phyloP scores from a whole-genome alignment of 2,113 vertebrate genomes.

The Melanostigma gelatinosum region DNA sequence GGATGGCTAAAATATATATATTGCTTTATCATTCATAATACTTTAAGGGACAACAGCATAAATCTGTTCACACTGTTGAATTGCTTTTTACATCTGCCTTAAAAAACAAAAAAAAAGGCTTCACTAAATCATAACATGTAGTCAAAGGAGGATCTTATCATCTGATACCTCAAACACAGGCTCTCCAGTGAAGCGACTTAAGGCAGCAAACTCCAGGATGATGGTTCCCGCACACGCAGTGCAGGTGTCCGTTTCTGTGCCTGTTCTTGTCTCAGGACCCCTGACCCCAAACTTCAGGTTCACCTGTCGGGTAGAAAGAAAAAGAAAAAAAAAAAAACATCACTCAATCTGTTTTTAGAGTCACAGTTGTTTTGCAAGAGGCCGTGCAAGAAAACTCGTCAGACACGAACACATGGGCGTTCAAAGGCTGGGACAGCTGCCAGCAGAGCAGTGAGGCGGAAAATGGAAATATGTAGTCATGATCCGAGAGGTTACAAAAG shows the following conservation, averaged over 20 bases:
- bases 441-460: constrained; percentile 34
- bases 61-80: neutral
- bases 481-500: constrained; percentile 15
- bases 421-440: constrained; percentile 37
- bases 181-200: constrained; percentile 97
- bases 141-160: neutral
- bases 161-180: constrained; percentile 92
- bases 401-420: constrained; percentile 8
- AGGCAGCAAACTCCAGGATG: constrained; percentile 97
- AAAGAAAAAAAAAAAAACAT: neutral
- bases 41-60: neutral
- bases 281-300: constrained; percentile 94
- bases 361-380: neutral
- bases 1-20: neutral
- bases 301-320: constrained; percentile 81
- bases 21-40: neutral
- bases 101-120: too few species aligned
- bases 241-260: constrained; percentile 97
- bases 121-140: neutral
- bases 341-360: constrained; percentile 15
- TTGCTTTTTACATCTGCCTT: neutral
- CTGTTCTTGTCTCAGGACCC: constrained; percentile 94
- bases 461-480: constrained; percentile 46
- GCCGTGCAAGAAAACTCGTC: constrained; percentile 24
- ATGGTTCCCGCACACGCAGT: constrained; percentile 98